These are phyloP conservation scores for Oscheius sp. DNA, from an alignment of 2,888 invertebrate genomes.

Conservation along the genomic window DNA sequence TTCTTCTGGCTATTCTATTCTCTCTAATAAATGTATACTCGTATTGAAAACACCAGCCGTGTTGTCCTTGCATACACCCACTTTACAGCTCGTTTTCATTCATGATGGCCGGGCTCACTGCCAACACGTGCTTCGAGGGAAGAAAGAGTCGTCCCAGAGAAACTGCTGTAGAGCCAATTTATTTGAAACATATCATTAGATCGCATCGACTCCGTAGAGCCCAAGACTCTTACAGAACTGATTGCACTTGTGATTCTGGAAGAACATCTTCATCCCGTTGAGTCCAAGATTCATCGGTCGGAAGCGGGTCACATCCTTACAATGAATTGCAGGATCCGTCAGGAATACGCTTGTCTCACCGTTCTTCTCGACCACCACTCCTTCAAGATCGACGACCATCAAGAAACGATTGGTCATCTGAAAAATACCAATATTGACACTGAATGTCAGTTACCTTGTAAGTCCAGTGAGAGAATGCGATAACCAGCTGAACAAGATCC, in stretches of 20 bases:
- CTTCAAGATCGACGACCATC: slow-evolving; percentile 39
- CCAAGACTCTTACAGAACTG: slow-evolving; percentile 18
- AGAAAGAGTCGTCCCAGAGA: too few relatives aligned
- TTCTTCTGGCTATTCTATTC: not conserved
- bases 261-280: slow-evolving; percentile 34
- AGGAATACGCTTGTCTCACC: slow-evolving; percentile 7
- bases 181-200: not conserved
- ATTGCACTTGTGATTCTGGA: slow-evolving; percentile 33
- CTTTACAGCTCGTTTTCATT: too few relatives aligned
- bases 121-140: too few relatives aligned
- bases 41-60: slow-evolving; percentile 4
- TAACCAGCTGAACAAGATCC: slow-evolving; percentile 37
- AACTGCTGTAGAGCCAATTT: not conserved
- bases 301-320: slow-evolving; percentile 27
- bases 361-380: slow-evolving; percentile 10
- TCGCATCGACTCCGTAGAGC: not conserved
- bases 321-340: slow-evolving; percentile 41
- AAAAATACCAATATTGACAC: not conserved
- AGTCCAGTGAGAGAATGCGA: slow-evolving; percentile 40
- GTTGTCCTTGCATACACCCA: not conserved
- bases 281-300: slow-evolving; percentile 32
- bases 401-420: slow-evolving; percentile 28
- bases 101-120: too few relatives aligned
- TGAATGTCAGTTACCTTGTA: slow-evolving; percentile 20
- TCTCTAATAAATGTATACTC: not conserved